Evolutionary conservation across 2,113 vertebrate species (phyloP), one percentile per base, ranked within the genome.

Genomic region (Dascyllus trimaculatus): DNA sequence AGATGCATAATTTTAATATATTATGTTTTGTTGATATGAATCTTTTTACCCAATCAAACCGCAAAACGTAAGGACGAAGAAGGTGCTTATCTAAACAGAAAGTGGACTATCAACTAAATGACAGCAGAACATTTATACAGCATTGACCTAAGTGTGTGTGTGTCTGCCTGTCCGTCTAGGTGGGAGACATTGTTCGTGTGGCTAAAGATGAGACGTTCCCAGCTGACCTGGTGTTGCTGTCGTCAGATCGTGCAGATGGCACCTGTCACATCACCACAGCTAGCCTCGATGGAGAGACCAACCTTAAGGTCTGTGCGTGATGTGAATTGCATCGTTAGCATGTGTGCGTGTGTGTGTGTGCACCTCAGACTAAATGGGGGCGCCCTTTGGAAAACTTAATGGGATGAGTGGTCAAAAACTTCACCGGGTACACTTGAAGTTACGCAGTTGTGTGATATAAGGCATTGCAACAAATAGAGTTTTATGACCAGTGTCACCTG

Each of bases 201-300:
- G 96, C 97, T 93, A 99, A 99, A 96, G 98, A 99, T 95, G 98
- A 99, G 91, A 98, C 97, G 22, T 99, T 99, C 78, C 98, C 98
- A 57, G 97, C 89, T 66, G 98, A 99, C 88, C 93, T 99, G 89
- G 97, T 96, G 81, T 94, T 99, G 76, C 92, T 99, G 81, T 99
- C 98, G 0, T 99, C 98, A 7, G 98, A 99, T 58, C 96, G 97
- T 69, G 89, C 67, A 0, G 95, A 98, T 0, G 98, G 98, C 67
- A 98, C 97, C 2, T 99, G 98, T 89, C 97, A 99, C 7, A 95
- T 99, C 77, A 99, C 98, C 85, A 98, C 98, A 0, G 95, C 98
- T 70, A 99, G 97, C 87, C 95, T 99, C 79, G 98, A 99, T 53
- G 98, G 98, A 86, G 98, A 99, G 88, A 99, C 98, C 6, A 99